Conservation (phyloP, 2,797 vertebrate species). For the Pristis pectinata region DNA sequence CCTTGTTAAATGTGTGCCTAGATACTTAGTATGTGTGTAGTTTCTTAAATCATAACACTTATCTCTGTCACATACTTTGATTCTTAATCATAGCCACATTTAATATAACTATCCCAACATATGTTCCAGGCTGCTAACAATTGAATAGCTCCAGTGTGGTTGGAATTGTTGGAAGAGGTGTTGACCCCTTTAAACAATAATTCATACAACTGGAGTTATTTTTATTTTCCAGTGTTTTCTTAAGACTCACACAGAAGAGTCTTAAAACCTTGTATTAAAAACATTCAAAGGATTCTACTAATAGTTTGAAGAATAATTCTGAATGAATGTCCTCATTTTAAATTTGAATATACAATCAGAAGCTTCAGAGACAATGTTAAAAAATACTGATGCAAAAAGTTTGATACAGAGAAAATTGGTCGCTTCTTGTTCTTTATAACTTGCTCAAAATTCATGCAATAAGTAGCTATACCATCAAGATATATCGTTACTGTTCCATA, state of each 20-base stretch:
- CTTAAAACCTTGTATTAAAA: neutral
- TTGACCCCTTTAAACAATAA: neutral
- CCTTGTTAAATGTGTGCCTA: neutral
- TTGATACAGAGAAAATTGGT: neutral
- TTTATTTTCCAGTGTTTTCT: neutral
- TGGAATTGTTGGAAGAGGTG: neutral
- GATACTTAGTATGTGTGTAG: neutral
- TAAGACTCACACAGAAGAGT: neutral
- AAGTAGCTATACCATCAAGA: neutral
- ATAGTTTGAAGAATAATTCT: neutral
- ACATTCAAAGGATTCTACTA: neutral
- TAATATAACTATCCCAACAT: neutral
- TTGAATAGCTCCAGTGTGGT: neutral
- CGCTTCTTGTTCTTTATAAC: neutral
- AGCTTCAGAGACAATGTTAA: neutral
- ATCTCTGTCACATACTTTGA: neutral
- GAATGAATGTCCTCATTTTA: neutral
- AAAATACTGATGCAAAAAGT: neutral
- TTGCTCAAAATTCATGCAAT: neutral
- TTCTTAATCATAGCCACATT: neutral
- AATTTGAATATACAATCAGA: neutral
- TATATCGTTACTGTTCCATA: neutral
- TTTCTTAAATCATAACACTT: neutral
- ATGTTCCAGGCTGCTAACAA: neutral
- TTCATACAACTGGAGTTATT: neutral